Percentiles rank a stretch among this genome's conserved stretches.
Conservation (phyloP, 92 coral and sea anemone species). For the Parazoanthus swiftii region DNA sequence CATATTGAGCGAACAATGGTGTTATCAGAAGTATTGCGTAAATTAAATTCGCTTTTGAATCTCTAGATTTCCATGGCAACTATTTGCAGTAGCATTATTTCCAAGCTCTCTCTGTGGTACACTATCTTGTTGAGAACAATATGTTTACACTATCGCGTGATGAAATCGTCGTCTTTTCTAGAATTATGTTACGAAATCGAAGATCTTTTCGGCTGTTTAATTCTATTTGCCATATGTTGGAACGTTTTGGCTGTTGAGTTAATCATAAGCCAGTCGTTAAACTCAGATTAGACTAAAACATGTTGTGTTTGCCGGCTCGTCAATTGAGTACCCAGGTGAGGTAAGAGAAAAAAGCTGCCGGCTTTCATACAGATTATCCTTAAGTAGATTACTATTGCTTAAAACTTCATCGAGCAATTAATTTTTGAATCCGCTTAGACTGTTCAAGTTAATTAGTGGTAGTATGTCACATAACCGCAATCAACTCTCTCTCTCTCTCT, state of each 20-base stretch:
- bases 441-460: neutral
- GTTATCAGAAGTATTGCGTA: neutral
- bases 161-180: neutral
- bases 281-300: too few relatives aligned
- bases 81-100: neutral
- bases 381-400: neutral
- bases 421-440: neutral
- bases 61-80: neutral
- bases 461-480: neutral
- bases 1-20: neutral
- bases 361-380: neutral
- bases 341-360: neutral
- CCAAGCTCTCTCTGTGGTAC: neutral
- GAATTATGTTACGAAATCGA: too few relatives aligned
- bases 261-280: neutral
- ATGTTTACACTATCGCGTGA: neutral
- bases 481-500: neutral
- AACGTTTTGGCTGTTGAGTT: neutral
- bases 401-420: neutral
- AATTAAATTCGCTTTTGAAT: neutral
- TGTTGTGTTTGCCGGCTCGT: neutral
- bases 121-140: neutral
- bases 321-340: neutral
- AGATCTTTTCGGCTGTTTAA: too few relatives aligned
- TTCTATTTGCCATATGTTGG: neutral